Conservation (phyloP, 2,888 invertebrate genomes). For the Brachypterus glaber region DNA sequence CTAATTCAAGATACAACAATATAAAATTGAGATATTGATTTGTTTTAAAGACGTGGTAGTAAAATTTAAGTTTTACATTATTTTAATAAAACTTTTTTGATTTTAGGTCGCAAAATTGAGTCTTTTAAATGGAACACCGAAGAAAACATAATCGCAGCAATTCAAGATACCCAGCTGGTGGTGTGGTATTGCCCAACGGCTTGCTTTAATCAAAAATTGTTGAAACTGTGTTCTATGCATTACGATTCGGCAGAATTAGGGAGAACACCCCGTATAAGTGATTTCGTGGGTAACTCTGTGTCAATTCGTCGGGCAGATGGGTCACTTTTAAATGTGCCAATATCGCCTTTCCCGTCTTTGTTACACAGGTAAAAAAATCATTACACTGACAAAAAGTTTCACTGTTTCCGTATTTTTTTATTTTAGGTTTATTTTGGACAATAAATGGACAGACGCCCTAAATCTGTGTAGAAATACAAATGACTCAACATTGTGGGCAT, state of each 20-base stretch:
- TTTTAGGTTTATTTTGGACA: slow-evolving; percentile 55
- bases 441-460: slow-evolving; percentile 55
- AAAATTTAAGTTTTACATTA: background rate
- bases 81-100: too few relatives aligned
- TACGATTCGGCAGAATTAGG: slow-evolving; percentile 65
- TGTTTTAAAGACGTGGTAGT: too few relatives aligned
- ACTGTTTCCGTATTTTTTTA: slow-evolving; percentile 26
- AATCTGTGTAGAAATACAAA: slow-evolving; percentile 37
- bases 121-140: slow-evolving; percentile 62
- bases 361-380: slow-evolving; percentile 38
- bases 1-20: too few relatives aligned
- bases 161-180: slow-evolving; percentile 67
- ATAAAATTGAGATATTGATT: too few relatives aligned
- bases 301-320: slow-evolving; percentile 84
- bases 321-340: slow-evolving; percentile 63
- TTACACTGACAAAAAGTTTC: background rate
- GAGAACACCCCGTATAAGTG: slow-evolving; percentile 70
- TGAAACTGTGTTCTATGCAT: slow-evolving; percentile 50
- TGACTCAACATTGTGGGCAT: slow-evolving; percentile 79
- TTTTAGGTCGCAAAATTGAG: slow-evolving; percentile 47
- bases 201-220: slow-evolving; percentile 60
- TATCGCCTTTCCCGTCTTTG: slow-evolving; percentile 60
- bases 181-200: slow-evolving; percentile 78
- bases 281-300: slow-evolving; percentile 76
- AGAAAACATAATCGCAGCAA: slow-evolving; percentile 67